phyloP scores from a whole-genome alignment of 2,113 vertebrate species.

The Baryphthengus martii region DNA sequence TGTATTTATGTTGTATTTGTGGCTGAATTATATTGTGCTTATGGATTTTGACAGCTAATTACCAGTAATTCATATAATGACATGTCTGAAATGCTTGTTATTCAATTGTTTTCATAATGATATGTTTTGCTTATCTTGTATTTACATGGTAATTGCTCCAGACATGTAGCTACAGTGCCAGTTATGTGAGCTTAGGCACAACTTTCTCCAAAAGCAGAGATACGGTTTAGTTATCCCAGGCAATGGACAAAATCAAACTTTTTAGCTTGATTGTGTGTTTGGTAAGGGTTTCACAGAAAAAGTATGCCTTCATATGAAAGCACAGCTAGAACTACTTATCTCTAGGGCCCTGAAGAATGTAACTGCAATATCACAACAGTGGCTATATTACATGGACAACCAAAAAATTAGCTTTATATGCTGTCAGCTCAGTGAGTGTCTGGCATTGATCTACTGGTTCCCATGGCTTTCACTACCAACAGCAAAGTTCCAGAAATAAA shows the following conservation, averaged over 20 bases:
- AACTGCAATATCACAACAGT: neutral
- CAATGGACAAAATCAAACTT: neutral
- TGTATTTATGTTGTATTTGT: neutral
- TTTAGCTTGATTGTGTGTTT: neutral
- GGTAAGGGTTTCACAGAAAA: neutral
- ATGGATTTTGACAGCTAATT: constrained; percentile 24
- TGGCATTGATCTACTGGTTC: neutral
- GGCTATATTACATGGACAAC: neutral
- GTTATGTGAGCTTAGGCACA: neutral
- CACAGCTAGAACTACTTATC: neutral
- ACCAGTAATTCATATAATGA: constrained; percentile 7
- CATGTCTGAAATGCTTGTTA: neutral
- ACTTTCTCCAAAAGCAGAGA: neutral
- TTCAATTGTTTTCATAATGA: neutral
- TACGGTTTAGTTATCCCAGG: neutral
- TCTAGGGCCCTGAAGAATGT: neutral
- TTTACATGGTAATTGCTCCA: neutral
- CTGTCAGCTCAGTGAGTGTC: neutral
- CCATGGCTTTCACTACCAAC: neutral
- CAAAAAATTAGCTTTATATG: neutral
- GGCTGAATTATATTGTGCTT: constrained; percentile 1
- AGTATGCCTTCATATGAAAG: neutral
- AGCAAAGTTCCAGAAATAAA: neutral
- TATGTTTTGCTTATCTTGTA: neutral
- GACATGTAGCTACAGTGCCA: neutral